Base-by-base conservation (phyloP, 2,113 vertebrate species). In the Salvelinus alpinus region DNA sequence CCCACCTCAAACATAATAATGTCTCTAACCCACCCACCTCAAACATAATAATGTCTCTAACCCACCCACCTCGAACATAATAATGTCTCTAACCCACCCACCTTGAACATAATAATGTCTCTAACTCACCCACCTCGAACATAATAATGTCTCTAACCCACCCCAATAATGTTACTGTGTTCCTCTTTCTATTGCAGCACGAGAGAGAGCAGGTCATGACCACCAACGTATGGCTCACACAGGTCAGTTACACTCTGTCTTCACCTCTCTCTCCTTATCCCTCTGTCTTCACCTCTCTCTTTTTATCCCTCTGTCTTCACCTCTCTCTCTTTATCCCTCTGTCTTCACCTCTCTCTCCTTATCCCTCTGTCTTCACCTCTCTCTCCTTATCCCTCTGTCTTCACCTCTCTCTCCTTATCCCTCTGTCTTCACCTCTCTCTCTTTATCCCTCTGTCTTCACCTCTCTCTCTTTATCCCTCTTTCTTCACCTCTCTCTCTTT, bases 151-250 rank as follows among this genome's bases (percentile, higher is more conserved):
- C 31, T 31, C 31, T 97, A 96, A 96, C 90, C 97, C 73, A 98
- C 96, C 18, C 59, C 20, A 8, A 60, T 60, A 60, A n/a, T 22
- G 59, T 60, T 60, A 2, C 59, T 68, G 47, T 31, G 25, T 75
- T 57, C 11, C 48, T 62, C 7, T 27, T 60, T 4, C 12, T 47
- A 44, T 34, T 75, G 18, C 90, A 97, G 96, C 96, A 97, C 0
- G 96, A 97, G 81, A 86, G 96, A 84, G 96, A 98, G 76, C 96
- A 98, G 92, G 93, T 98, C 90, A 98, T 98, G 96, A 97, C 96
- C 62, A 97, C 96, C 1, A 97, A 98, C 0, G 96, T 98, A 64
- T 98, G 96, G 96, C 90, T 98, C 73, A 98, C 96, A 2, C 96
- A 97, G 96, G 96, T 97, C 77, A 93, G 93, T 97, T 77, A 92